These are phyloP conservation scores for Oncorhynchus kisutch DNA, from an alignment of 2,113 vertebrate genomes.

Conservation along the genomic window DNA sequence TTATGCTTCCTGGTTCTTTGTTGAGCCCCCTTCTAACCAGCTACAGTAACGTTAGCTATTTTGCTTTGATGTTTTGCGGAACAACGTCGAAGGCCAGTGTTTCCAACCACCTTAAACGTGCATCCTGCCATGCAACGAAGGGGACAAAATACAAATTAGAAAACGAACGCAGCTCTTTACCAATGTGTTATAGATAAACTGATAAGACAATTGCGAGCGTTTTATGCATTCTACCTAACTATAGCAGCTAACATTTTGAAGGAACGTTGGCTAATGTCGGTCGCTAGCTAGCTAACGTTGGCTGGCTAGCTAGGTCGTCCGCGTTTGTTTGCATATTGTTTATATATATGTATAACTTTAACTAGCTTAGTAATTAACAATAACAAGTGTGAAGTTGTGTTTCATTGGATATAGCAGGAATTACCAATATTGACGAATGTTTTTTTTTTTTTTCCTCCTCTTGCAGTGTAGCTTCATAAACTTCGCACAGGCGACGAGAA, in stretches of 20 bases:
- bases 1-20: constrained; percentile 52
- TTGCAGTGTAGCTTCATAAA: constrained; percentile 24
- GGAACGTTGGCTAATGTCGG: too few species aligned
- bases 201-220: background rate
- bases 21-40: constrained; percentile 21
- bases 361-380: background rate
- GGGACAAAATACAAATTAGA: background rate
- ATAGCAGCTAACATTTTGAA: background rate
- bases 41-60: background rate
- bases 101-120: background rate
- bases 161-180: background rate
- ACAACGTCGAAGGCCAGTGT: constrained; percentile 19
- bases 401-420: background rate
- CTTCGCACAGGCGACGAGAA: background rate
- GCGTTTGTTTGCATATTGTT: background rate
- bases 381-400: background rate
- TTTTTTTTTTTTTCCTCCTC: constrained; percentile 11
- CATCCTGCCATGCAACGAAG: background rate
- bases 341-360: background rate
- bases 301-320: background rate
- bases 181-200: background rate
- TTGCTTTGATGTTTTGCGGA: background rate
- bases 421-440: constrained; percentile 26
- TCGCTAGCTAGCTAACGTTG: background rate
- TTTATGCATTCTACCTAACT: background rate